Base-by-base conservation (phyloP, 2,113 vertebrate species). In the Leptobrachium leishanense region DNA sequence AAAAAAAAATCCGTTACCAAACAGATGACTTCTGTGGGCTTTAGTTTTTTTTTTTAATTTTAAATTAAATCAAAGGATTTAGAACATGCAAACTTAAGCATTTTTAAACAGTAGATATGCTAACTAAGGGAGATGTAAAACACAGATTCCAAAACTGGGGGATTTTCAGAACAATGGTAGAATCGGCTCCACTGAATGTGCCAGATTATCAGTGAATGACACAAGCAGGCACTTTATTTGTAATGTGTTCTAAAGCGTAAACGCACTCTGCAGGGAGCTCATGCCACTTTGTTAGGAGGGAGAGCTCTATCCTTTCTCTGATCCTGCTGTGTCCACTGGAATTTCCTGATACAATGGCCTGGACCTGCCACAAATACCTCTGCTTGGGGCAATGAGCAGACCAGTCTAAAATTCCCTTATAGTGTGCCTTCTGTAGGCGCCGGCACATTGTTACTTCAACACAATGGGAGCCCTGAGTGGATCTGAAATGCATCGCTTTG, bases 201-300 rank as follows among this genome's bases (percentile, higher is more conserved):
- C 55, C 3, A 50, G 70, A 50, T 79, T 66, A 79, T 73, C 77
- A 62, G 15, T 10, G 50, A 54, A 73, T 67, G 31, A 31, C 70
- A 64, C 68, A 39, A 41, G 62, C 63, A 54, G 57, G 77, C 77
- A 73, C 70, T 79, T 79, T 67, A 57, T 55, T 79, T 79, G 77
- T 79, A 44, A 39, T 66, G 46, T 13, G n/a, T 65, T 72, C 42
- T 40, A 54, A 43, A 62, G 12, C 2, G 42, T 75, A 75, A 66
- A 62, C 73, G 9, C 31, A n/a, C 31, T 11, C 20, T 65, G 10
- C 20, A 40, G 41, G 13, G 43, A 43, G 3, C 70, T 66, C 50
- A 15, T 54, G 39, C 2, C 53, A 59, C 64, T 72, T 71, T 72
- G 68, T 72, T 66, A 50, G 57, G 13, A 44, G 68, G 11, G 2